Conservation (phyloP, 2,113 vertebrate species). For the Syngnathus floridae region DNA sequence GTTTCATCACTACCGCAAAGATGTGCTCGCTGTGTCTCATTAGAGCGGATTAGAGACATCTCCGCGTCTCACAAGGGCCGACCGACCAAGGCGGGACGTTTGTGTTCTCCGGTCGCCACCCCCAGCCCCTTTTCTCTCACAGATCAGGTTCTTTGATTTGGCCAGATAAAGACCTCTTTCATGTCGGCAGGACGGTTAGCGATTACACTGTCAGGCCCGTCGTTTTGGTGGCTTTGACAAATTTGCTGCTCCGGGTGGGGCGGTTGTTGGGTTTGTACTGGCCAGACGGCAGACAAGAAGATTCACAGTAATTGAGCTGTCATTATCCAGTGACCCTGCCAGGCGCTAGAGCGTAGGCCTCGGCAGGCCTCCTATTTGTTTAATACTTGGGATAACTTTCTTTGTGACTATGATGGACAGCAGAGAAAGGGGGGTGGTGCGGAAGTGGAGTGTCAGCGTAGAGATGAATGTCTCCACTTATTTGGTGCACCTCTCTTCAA, state of each 20-base stretch:
- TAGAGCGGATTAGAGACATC: constrained; percentile 67
- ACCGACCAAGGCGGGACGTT: constrained; percentile 30
- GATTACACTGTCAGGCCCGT: constrained; percentile 69
- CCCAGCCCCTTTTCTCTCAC: constrained; percentile 38
- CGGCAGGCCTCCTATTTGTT: constrained; percentile 72
- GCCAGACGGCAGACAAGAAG: constrained; percentile 40
- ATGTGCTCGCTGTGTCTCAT: constrained; percentile 71
- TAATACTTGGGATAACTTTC: constrained; percentile 82
- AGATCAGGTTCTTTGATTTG: constrained; percentile 72
- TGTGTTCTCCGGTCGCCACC: constrained; percentile 28
- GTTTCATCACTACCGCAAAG: constrained; percentile 63
- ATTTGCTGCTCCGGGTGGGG: constrained; percentile 58
- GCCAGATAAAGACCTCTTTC: constrained; percentile 71
- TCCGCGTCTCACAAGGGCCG: constrained; percentile 48
- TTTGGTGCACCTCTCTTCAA: constrained; percentile 79
- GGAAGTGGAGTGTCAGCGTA: constrained; percentile 53
- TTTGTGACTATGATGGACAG: constrained; percentile 62
- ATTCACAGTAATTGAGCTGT: constrained; percentile 80
- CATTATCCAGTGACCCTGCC: constrained; percentile 69
- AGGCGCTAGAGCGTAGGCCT: constrained; percentile 48
- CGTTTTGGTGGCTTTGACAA: constrained; percentile 67
- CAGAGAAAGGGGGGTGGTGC: constrained; percentile 34
- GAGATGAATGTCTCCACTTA: constrained; percentile 80
- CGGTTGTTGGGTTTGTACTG: constrained; percentile 33
- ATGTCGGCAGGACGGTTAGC: constrained; percentile 65